A percentile compares a stretch with the other conserved stretches of the same genome.
These are phyloP conservation scores for Bombycilla garrulus DNA, from an alignment of 2,113 vertebrate species.

Conservation along the genomic window DNA sequence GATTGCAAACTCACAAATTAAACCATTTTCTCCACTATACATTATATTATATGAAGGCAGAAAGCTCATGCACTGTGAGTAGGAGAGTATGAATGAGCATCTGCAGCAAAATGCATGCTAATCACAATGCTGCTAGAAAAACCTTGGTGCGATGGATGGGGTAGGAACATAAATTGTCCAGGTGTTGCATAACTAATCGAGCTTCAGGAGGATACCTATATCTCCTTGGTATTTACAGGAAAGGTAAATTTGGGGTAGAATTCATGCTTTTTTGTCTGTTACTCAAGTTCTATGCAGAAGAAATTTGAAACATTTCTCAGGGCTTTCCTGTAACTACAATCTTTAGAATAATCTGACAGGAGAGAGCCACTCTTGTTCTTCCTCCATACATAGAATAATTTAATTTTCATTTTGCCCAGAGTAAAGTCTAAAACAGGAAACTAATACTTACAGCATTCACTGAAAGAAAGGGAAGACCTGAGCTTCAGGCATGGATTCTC, in stretches of 20 bases:
- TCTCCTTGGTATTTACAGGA: neutral
- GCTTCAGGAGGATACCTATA: neutral
- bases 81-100: neutral
- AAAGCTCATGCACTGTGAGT: neutral
- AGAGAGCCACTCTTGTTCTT: neutral
- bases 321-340: neutral
- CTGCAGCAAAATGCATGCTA: neutral
- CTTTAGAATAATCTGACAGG: neutral
- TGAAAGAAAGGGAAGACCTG: neutral
- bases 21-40: neutral
- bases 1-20: neutral
- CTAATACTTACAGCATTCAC: neutral
- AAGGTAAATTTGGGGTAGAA: neutral
- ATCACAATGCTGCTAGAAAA: neutral
- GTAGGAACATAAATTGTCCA: neutral
- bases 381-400: neutral
- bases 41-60: neutral
- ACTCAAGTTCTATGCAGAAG: neutral
- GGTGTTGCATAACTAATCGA: neutral
- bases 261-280: neutral
- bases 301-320: neutral
- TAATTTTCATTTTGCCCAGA: neutral
- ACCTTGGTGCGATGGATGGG: neutral
- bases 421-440: neutral
- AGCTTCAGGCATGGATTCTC: neutral